phyloP scores from a whole-genome alignment of 2,797 vertebrate species.

The Neomorphus geoffroyi region DNA sequence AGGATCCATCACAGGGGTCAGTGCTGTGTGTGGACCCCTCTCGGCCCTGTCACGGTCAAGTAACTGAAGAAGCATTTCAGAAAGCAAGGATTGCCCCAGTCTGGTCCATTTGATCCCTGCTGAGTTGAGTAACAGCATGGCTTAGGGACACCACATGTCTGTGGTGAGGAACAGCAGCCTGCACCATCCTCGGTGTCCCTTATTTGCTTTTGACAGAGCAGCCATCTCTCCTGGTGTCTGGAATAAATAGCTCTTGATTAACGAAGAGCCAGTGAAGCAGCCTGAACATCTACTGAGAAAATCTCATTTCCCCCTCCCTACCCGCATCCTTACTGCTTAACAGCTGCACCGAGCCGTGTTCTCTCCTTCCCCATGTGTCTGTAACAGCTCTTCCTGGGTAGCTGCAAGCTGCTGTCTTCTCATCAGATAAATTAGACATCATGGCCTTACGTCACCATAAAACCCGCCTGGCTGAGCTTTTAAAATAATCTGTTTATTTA shows the following conservation, averaged over 20 bases:
- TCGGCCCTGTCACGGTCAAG: background rate
- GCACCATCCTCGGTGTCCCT: background rate
- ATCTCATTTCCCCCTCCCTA: background rate
- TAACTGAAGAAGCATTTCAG: background rate
- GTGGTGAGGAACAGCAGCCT: background rate
- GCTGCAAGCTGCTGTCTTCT: background rate
- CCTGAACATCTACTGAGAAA: background rate
- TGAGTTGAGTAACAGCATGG: background rate
- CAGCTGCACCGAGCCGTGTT: background rate
- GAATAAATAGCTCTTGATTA: background rate
- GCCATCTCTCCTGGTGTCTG: background rate
- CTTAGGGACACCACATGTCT: background rate
- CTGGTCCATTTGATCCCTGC: background rate
- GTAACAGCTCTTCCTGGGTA: background rate
- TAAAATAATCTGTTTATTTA: background rate
- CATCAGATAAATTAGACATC: conserved; percentile 28
- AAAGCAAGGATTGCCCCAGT: background rate
- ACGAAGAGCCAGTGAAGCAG: background rate
- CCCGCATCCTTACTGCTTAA: background rate
- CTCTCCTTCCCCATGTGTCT: background rate
- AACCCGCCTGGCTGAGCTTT: background rate
- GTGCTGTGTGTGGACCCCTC: background rate
- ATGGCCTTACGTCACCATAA: fast-evolving
- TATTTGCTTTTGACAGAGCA: background rate
- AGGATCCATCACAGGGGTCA: background rate